Evolutionary conservation across 2,113 vertebrate genomes (phyloP).

Genomic region (Bufo bufo): DNA sequence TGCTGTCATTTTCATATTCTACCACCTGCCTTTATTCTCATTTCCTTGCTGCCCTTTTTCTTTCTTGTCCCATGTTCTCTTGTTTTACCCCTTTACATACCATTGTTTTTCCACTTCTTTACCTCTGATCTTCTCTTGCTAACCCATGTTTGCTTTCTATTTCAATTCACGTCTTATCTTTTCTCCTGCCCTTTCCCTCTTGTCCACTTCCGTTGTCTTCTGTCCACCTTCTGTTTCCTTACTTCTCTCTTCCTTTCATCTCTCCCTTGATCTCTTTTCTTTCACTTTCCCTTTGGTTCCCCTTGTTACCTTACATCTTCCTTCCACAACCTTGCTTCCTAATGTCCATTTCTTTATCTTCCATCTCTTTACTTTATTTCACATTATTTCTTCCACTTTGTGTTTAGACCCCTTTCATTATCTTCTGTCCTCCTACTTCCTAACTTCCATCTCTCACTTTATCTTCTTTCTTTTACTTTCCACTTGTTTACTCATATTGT

Average conservation of each 20-base stretch:
- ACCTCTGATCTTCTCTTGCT: neutral
- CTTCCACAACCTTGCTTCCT: neutral
- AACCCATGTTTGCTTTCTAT: neutral
- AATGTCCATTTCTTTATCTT: neutral
- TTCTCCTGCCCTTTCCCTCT: neutral
- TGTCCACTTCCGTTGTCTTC: neutral
- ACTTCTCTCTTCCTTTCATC: neutral
- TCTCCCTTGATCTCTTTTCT: neutral
- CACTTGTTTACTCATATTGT: too few relatives aligned
- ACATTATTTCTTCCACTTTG: neutral
- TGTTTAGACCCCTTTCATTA: neutral
- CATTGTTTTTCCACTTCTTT: neutral
- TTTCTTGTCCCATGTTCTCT: neutral
- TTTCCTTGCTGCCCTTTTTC: neutral
- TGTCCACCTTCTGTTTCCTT: neutral
- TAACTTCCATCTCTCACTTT: neutral
- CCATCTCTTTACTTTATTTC: neutral
- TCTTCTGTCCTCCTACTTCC: neutral
- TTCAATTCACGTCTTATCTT: neutral
- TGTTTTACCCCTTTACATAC: neutral
- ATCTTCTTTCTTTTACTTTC: neutral
- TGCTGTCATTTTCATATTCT: neutral
- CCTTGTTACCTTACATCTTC: neutral
- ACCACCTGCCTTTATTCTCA: neutral
- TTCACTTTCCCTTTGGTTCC: too few relatives aligned